Percentiles rank a stretch among this genome's conserved stretches.
Evolutionary conservation across 2,888 invertebrate genomes (phyloP).

Genomic region (Rambutsinella grinnellia): DNA sequence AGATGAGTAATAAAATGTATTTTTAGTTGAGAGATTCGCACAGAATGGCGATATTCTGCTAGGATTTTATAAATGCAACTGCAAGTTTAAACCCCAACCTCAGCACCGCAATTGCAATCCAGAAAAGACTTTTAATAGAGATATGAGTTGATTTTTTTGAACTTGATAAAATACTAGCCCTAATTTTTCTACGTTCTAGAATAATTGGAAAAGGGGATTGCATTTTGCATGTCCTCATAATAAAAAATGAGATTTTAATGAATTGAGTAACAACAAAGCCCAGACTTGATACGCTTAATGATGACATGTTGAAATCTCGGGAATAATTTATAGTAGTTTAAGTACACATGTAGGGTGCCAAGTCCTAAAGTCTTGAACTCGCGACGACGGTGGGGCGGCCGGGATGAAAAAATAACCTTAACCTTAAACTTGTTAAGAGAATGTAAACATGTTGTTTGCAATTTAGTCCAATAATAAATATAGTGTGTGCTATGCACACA

Average conservation of each 20-base stretch:
- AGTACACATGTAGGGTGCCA: not conserved
- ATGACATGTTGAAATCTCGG: conserved; percentile 1
- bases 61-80: no score
- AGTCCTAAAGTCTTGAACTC: not conserved
- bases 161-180: no score
- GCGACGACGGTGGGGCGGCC: not conserved
- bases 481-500: no score
- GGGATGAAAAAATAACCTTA: not conserved
- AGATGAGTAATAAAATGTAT: no score
- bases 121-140: no score
- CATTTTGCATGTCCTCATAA: not conserved
- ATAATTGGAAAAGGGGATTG: not conserved
- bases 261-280: conserved; percentile 1
- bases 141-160: no score
- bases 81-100: no score
- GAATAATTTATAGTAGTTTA: not conserved
- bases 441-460: not conserved
- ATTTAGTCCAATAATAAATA: not conserved
- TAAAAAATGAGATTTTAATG: conserved; percentile 9
- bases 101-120: not conserved
- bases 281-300: conserved; percentile 1
- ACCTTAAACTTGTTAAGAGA: not conserved
- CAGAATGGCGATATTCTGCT: no score
- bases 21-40: no score
- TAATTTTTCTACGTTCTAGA: not conserved